Evolutionary conservation across 2,888 invertebrate genomes (phyloP), one percentile per base, ranked within the genome.

Genomic region (Philaethria dido): DNA sequence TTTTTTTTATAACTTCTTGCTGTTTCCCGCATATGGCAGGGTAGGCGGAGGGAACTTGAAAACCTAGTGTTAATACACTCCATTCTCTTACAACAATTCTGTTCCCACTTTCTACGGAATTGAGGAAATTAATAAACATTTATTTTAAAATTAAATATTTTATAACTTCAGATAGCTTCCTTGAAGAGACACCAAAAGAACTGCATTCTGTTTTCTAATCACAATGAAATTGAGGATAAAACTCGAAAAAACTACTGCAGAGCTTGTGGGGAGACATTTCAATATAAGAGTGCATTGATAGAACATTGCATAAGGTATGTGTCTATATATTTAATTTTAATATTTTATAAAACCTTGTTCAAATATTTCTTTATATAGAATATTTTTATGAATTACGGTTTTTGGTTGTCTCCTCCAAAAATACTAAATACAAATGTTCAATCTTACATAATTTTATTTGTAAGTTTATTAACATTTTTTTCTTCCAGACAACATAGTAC

Each of bases 291-390:
- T 72, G 81, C 84, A 1, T 67, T 91, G 42, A 60, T 88, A 44
- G 91, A 92, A 60, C 91, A 90, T 71, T 83, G 81, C 68, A 81
- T 86, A 22, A 85, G 89, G 92, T 92, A 77, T 79, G 68, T 68
- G 13, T 55, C 55, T 4, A 20, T 13, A 2, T 18, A 54, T 54
- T 14, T 25, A 5, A 22, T 29, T n/a, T n/a, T n/a, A n/a, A n/a
- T n/a, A n/a, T n/a, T n/a, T n/a, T n/a, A 52, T 3, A 47, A 50
- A 50, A 50, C 5, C 5, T 25, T 4, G 3, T 25, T 25, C 5
- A 2, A 4, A 25, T 25, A 25, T 5, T 25, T 25, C 25, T 25
- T 25, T 25, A 5, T 25, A 25, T 25, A 25, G 5, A 25, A 25
- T 25, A 4, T 25, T 4, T 4, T 4, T 25, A 25, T 25, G 25